phyloP scores from a whole-genome alignment of 2,797 vertebrate genomes.

The Notamacropus eugenii region DNA sequence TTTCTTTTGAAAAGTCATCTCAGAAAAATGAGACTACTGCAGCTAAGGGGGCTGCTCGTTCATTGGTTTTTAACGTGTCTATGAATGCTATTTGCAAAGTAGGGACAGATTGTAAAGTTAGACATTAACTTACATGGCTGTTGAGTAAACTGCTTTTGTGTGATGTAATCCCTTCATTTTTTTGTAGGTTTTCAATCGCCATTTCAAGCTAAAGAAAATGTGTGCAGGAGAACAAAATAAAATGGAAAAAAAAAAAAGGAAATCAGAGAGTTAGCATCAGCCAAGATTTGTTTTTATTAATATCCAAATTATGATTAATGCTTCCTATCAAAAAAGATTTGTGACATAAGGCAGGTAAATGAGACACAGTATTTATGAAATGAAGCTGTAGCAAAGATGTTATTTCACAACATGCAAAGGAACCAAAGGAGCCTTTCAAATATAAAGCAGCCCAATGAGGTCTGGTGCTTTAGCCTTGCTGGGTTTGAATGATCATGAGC shows the following conservation, averaged over 20 bases:
- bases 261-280: conserved; percentile 94
- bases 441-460: background rate
- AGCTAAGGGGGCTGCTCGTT: background rate
- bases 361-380: conserved; percentile 48
- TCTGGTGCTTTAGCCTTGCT: rapidly evolving
- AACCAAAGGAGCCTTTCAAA: background rate
- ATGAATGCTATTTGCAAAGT: conserved; percentile 52
- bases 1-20: background rate
- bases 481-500: rapidly evolving
- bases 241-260: conserved; percentile 86
- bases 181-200: conserved; percentile 99
- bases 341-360: conserved; percentile 64
- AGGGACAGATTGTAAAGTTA: conserved; percentile 72
- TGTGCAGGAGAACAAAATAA: conserved; percentile 85
- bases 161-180: conserved; percentile 99
- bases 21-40: background rate
- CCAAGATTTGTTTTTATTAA: conserved; percentile 88
- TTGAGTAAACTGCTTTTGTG: conserved; percentile 99
- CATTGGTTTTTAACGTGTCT: conserved; percentile 39
- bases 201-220: conserved; percentile 98
- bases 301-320: conserved; percentile 75
- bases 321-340: conserved; percentile 80
- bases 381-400: conserved; percentile 65
- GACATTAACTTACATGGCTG: conserved; percentile 98
- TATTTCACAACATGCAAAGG: conserved; percentile 50